Evolutionary conservation across 2,797 vertebrate genomes (phyloP).

Genomic region (Emydoidea blandingii): DNA sequence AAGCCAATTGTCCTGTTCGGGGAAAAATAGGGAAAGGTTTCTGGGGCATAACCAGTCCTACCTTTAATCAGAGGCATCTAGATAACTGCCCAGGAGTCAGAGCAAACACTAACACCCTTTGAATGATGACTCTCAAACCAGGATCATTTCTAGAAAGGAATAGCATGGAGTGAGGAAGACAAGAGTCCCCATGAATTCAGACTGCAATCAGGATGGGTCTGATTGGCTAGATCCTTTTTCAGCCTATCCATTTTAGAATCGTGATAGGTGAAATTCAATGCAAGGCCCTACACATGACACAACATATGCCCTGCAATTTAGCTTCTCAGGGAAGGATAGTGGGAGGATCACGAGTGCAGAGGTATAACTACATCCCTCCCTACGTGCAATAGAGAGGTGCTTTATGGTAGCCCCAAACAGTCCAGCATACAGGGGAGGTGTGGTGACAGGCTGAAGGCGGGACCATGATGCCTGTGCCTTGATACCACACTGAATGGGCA

Average conservation of each 20-base stretch:
- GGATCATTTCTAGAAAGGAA: neutral
- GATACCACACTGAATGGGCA: neutral
- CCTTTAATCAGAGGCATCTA: neutral
- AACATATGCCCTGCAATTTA: neutral
- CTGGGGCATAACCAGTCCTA: neutral
- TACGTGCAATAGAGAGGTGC: neutral
- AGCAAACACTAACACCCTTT: accelerated
- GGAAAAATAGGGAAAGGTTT: neutral
- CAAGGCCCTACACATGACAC: neutral
- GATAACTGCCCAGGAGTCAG: neutral
- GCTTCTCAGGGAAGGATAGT: neutral
- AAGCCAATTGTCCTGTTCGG: neutral
- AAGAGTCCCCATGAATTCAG: neutral
- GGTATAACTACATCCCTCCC: neutral
- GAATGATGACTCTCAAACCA: neutral
- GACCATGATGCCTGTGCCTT: neutral
- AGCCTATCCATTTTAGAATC: neutral
- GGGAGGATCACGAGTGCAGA: neutral
- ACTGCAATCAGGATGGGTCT: neutral
- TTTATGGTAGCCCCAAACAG: neutral
- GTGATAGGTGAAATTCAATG: neutral
- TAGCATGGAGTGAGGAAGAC: neutral
- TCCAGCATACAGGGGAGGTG: neutral
- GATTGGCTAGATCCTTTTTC: neutral
- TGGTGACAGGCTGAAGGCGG: accelerated